Conservation (phyloP, 2,797 vertebrate species). For the Poecilia wingei region DNA sequence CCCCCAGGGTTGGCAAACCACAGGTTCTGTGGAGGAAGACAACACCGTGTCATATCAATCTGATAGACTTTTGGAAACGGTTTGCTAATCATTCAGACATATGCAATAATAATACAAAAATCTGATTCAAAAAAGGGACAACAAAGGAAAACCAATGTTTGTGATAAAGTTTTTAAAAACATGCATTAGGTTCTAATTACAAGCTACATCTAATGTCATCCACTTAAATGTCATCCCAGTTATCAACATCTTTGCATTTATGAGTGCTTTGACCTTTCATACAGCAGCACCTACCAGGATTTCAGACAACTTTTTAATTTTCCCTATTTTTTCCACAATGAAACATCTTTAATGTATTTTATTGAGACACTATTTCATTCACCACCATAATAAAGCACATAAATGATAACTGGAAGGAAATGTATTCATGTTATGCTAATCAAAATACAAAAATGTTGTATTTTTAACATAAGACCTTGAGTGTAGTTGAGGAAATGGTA, state of each 20-base stretch:
- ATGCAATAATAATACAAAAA: constrained; percentile 1
- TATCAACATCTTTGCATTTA: neutral
- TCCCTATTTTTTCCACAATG: neutral
- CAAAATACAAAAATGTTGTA: too few species aligned
- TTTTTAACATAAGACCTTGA: too few species aligned
- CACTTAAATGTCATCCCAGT: neutral
- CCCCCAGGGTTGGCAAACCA: constrained; percentile 96
- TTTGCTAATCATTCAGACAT: constrained; percentile 31
- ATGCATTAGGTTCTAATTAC: neutral
- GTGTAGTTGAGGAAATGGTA: neutral
- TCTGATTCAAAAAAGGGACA: neutral
- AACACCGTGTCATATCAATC: constrained; percentile 37
- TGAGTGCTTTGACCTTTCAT: neutral
- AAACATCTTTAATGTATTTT: neutral
- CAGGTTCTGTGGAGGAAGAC: constrained; percentile 81
- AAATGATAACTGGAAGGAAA: too few species aligned
- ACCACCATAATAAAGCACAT: neutral
- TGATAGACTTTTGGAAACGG: neutral
- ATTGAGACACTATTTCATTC: neutral
- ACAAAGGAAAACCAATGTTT: neutral
- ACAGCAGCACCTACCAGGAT: neutral
- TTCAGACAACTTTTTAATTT: neutral
- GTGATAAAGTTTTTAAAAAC: neutral
- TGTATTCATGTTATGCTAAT: too few species aligned
- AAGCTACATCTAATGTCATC: neutral